Conservation (phyloP, 2,113 vertebrate genomes). For the Theropithecus gelada region DNA sequence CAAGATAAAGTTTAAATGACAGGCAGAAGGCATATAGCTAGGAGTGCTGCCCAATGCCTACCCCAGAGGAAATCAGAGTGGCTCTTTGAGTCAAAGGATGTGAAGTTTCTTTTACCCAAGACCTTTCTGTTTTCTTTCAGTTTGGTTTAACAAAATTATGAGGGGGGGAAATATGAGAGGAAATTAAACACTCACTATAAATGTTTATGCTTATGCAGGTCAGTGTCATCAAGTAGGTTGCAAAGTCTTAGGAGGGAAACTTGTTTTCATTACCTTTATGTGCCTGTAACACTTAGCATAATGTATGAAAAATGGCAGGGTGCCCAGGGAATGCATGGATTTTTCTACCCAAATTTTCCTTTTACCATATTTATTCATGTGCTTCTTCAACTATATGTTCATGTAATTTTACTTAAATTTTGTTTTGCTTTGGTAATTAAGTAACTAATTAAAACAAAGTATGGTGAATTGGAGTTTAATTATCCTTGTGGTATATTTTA, state of each 20-base stretch:
- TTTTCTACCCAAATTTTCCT: not conserved
- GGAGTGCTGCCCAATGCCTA: not conserved
- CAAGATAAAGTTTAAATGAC: not conserved
- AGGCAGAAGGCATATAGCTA: not conserved
- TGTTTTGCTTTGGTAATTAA: not conserved
- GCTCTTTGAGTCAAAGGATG: not conserved
- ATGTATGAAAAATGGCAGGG: not conserved
- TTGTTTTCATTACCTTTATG: not conserved
- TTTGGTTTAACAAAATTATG: slow-evolving; percentile 30
- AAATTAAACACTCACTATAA: not conserved
- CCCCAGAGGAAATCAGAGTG: not conserved
- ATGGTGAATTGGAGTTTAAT: slow-evolving; percentile 36
- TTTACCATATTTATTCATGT: not conserved
- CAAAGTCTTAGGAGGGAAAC: not conserved
- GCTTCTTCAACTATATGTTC: not conserved
- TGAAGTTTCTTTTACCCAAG: not conserved
- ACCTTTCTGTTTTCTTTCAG: slow-evolving; percentile 19
- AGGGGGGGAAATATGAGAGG: not conserved
- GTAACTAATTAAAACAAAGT: slow-evolving; percentile 46
- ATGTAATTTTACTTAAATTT: slow-evolving; percentile 30
- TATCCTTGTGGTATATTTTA: slow-evolving; percentile 1
- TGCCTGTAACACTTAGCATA: not conserved
- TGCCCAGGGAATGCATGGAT: not conserved
- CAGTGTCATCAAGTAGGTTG: not conserved
- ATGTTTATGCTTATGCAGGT: not conserved